Percentiles rank a stretch among this genome's conserved stretches.
These are phyloP conservation scores for Dioctria rufipes DNA, from an alignment of 2,888 invertebrate genomes.

Conservation along the genomic window DNA sequence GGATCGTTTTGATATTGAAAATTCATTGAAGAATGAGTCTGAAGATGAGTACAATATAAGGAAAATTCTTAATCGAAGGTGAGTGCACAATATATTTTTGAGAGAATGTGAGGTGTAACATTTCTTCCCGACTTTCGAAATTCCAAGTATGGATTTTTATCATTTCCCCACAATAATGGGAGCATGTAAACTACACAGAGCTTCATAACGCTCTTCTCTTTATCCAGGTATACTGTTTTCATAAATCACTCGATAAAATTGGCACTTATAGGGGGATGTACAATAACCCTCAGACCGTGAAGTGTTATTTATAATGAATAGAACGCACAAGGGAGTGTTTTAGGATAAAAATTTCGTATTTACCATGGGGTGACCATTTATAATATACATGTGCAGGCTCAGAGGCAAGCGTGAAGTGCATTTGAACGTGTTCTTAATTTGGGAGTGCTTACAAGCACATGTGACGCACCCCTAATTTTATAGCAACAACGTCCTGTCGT, in stretches of 20 bases:
- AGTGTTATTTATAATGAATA: neutral
- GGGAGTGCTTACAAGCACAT: neutral
- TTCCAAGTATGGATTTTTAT: neutral
- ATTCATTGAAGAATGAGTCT: slow-evolving; percentile 61
- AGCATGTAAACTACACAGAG: neutral
- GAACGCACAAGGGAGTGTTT: neutral
- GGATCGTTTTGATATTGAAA: slow-evolving; percentile 61
- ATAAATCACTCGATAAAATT: slow-evolving; percentile 1
- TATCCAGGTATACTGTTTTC: neutral
- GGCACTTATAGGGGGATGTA: neutral
- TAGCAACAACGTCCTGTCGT: too few relatives aligned
- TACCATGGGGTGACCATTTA: neutral
- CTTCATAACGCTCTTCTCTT: too few relatives aligned
- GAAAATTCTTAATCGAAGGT: slow-evolving; percentile 74
- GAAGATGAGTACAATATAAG: slow-evolving; percentile 70
- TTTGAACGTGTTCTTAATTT: neutral
- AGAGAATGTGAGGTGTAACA: too few relatives aligned
- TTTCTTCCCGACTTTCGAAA: too few relatives aligned
- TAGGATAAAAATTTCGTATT: neutral
- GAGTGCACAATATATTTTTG: slow-evolving; percentile 62
- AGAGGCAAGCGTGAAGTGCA: neutral
- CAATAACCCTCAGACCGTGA: neutral
- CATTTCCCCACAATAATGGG: neutral
- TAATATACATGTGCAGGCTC: neutral
- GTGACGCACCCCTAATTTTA: too few relatives aligned